A percentile compares a stretch with the other conserved stretches of the same genome.
Evolutionary conservation across 2,797 vertebrate species (phyloP).

Genomic region (Danio kyathit): DNA sequence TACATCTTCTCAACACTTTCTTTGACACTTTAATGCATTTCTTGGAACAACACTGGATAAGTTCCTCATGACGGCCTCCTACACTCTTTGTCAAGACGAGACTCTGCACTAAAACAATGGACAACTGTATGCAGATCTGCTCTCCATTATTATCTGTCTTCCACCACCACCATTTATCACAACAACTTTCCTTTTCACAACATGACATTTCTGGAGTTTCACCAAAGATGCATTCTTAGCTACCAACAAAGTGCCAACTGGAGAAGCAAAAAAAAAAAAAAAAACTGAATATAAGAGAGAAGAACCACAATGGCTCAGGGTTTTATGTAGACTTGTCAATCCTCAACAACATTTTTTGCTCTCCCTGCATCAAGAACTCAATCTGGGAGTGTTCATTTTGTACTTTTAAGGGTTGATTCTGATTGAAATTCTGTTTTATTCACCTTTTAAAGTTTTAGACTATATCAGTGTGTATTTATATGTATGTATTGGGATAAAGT

Average conservation of each 20-base stretch:
- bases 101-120: slow-evolving; percentile 1
- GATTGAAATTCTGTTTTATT: neutral
- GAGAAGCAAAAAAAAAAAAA: slow-evolving; percentile 5
- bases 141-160: neutral
- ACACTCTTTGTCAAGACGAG: neutral
- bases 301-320: neutral
- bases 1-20: slow-evolving; percentile 12
- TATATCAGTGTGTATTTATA: no score
- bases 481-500: no score
- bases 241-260: slow-evolving; percentile 14
- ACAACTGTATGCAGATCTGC: neutral
- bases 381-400: slow-evolving; percentile 30
- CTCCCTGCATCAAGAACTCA: slow-evolving; percentile 19
- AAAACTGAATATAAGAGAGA: neutral
- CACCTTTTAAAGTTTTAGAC: no score
- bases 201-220: slow-evolving; percentile 19
- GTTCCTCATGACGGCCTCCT: neutral
- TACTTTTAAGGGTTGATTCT: neutral
- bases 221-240: slow-evolving; percentile 4
- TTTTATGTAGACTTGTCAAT: neutral
- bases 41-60: neutral
- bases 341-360: neutral
- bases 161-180: slow-evolving; percentile 4
- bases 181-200: neutral
- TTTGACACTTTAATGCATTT: slow-evolving; percentile 15